A percentile compares a stretch with the other conserved stretches of the same genome.
Conservation (phyloP, 2,797 vertebrate species). For the Selene dorsalis region DNA sequence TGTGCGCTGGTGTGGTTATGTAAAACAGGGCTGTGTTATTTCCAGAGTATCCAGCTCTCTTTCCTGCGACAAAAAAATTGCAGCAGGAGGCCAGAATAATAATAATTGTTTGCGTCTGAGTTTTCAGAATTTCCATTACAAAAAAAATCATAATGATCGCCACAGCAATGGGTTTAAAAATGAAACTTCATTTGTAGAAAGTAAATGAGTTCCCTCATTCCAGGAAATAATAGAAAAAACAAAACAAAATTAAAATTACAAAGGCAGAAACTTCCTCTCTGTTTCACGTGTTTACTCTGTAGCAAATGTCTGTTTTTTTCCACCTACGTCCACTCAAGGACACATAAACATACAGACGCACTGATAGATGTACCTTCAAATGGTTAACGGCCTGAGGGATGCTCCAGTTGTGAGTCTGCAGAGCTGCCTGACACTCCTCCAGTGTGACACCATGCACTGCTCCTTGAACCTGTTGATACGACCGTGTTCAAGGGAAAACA, state of each 20-base stretch:
- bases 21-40: not conserved
- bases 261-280: not conserved
- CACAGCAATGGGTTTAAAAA: too few species aligned
- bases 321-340: not conserved
- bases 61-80: too few species aligned
- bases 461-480: constrained; percentile 88
- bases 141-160: too few species aligned
- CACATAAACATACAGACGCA: not conserved
- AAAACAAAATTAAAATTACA: not conserved
- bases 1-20: not conserved
- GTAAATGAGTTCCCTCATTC: not conserved
- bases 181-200: too few species aligned
- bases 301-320: not conserved
- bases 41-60: not conserved
- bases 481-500: not conserved
- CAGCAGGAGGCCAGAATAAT: too few species aligned
- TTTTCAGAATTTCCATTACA: too few species aligned
- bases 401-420: constrained; percentile 91
- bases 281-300: not conserved
- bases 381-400: constrained; percentile 89
- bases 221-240: not conserved
- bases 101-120: too few species aligned
- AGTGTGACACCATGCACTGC: constrained; percentile 95
- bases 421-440: constrained; percentile 91
- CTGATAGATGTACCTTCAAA: constrained; percentile 87